These are phyloP conservation scores for Dioctria linearis DNA, from an alignment of 2,888 invertebrate genomes.

Conservation along the genomic window DNA sequence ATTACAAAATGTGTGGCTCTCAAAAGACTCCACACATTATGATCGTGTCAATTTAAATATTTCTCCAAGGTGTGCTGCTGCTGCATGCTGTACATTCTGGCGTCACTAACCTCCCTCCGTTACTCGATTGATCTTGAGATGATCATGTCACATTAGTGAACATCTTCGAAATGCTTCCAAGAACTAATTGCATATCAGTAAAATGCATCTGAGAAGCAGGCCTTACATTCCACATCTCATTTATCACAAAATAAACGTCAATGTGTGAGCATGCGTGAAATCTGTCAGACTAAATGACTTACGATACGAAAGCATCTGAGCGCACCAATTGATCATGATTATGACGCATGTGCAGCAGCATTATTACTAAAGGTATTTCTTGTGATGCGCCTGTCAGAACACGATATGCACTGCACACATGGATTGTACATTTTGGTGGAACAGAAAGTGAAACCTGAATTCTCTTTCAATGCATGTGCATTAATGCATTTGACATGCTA, in stretches of 20 bases:
- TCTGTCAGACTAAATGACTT: slow-evolving; percentile 57
- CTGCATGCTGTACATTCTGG: neutral
- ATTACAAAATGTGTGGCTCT: no score
- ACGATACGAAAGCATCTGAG: slow-evolving; percentile 50
- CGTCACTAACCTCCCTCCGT: slow-evolving; percentile 14
- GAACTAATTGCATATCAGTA: slow-evolving; percentile 53
- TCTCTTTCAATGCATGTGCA: neutral
- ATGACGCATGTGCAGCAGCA: slow-evolving; percentile 46
- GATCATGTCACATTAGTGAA: slow-evolving; percentile 55
- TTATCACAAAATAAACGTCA: slow-evolving; percentile 52
- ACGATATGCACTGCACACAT: slow-evolving; percentile 7
- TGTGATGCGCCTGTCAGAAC: slow-evolving; percentile 40
- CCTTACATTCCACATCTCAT: slow-evolving; percentile 49
- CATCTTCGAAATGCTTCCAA: slow-evolving; percentile 49
- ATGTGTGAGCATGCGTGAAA: slow-evolving; percentile 56
- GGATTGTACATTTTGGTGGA: slow-evolving; percentile 27
- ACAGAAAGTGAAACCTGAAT: slow-evolving; percentile 21
- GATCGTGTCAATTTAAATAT: neutral
- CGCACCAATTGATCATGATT: slow-evolving; percentile 46
- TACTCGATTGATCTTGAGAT: slow-evolving; percentile 51
- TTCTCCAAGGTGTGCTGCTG: slow-evolving; percentile 6
- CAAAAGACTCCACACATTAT: neutral
- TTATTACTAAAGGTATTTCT: neutral
- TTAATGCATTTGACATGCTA: slow-evolving; percentile 23
- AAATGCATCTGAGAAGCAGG: slow-evolving; percentile 34